A percentile compares a stretch with the other conserved stretches of the same genome.
Conservation (phyloP, 2,888 invertebrate genomes). For the Aplocera efformata region DNA sequence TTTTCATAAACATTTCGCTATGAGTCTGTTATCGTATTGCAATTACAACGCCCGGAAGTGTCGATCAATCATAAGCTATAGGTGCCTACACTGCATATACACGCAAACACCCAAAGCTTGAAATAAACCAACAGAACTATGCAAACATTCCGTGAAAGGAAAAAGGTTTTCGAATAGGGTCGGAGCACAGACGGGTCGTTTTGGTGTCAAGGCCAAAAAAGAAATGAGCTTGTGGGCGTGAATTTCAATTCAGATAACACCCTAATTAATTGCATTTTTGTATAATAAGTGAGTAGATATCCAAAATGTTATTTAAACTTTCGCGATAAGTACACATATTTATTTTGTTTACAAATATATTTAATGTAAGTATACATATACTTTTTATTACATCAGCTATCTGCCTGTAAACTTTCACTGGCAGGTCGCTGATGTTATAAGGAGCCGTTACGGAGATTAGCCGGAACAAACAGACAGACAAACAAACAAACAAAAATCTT, state of each 20-base stretch:
- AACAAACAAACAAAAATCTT: too few relatives aligned
- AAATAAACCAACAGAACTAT: slow-evolving; percentile 19
- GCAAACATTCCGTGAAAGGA: slow-evolving; percentile 15
- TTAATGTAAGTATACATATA: too few relatives aligned
- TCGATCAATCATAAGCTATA: slow-evolving; percentile 17
- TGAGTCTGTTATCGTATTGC: slow-evolving; percentile 12
- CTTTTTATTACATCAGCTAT: too few relatives aligned
- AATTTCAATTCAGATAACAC: not conserved
- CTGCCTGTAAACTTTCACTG: too few relatives aligned
- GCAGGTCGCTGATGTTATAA: too few relatives aligned
- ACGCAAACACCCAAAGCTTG: slow-evolving; percentile 15
- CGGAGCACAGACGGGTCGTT: slow-evolving; percentile 9
- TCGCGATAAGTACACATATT: too few relatives aligned
- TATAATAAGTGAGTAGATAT: too few relatives aligned
- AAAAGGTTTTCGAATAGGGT: slow-evolving; percentile 19
- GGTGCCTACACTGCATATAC: slow-evolving; percentile 8
- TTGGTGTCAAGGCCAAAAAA: slow-evolving; percentile 21
- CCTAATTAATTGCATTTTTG: too few relatives aligned
- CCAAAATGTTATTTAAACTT: too few relatives aligned
- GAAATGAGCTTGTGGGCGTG: slow-evolving; percentile 7
- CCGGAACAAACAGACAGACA: too few relatives aligned
- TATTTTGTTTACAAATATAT: too few relatives aligned
- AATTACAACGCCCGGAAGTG: slow-evolving; percentile 16
- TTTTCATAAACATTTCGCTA: slow-evolving; percentile 3
- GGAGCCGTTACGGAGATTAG: too few relatives aligned